Evolutionary conservation across 2,888 invertebrate species (phyloP).

Genomic region (Xestobium rufovillosum): DNA sequence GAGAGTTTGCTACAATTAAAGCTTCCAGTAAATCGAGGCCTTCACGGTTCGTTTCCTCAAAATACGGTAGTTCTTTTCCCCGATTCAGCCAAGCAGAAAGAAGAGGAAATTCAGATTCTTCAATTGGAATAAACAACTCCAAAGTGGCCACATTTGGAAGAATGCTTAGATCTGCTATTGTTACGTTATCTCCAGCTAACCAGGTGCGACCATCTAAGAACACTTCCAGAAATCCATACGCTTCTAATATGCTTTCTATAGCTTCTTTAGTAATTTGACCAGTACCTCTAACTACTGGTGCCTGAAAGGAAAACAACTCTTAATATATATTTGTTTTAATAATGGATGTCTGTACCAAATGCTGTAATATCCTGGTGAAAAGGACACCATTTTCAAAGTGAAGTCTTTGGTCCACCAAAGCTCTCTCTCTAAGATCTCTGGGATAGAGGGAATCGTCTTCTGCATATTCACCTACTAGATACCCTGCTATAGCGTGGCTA

Average conservation of each 20-base stretch:
- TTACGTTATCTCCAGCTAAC: slow-evolving; percentile 32
- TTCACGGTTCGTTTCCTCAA: slow-evolving; percentile 29
- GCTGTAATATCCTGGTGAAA: slow-evolving; percentile 43
- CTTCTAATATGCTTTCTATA: slow-evolving; percentile 37
- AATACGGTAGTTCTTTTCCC: slow-evolving; percentile 30
- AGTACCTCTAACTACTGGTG: slow-evolving; percentile 32
- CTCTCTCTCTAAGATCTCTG: slow-evolving; percentile 45
- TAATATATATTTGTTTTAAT: neutral
- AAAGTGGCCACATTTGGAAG: slow-evolving; percentile 44
- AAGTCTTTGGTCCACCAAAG: slow-evolving; percentile 47
- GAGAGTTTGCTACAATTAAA: too few species aligned
- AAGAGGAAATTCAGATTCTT: slow-evolving; percentile 36
- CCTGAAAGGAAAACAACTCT: slow-evolving; percentile 23
- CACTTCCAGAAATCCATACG: slow-evolving; percentile 31
- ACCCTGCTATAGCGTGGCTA: slow-evolving; percentile 47
- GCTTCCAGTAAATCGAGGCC: too few species aligned
- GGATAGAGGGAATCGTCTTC: slow-evolving; percentile 49
- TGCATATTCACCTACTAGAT: slow-evolving; percentile 33
- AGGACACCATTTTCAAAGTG: slow-evolving; percentile 49
- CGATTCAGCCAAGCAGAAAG: slow-evolving; percentile 42
- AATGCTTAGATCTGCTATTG: slow-evolving; percentile 35
- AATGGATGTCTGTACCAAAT: too few species aligned
- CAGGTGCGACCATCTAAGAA: slow-evolving; percentile 30
- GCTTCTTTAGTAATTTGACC: slow-evolving; percentile 37
- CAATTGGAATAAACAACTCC: slow-evolving; percentile 40